Percentiles rank a stretch among this genome's conserved stretches.
These are phyloP conservation scores for Galaxea fascicularis DNA, from an alignment of 92 coral and sea anemone species.

Conservation along the genomic window DNA sequence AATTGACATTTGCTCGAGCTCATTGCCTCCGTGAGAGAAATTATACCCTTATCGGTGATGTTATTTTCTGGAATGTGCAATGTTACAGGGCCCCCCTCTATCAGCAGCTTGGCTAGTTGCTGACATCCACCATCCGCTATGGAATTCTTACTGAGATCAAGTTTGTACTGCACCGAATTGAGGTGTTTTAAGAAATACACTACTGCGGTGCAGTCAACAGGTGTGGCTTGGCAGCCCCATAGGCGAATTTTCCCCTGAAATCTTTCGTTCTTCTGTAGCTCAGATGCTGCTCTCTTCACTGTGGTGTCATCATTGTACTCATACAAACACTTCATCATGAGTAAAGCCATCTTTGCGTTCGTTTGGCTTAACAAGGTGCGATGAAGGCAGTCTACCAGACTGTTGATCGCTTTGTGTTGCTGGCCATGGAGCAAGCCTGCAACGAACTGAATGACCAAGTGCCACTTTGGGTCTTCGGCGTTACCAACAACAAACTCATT, in stretches of 20 bases:
- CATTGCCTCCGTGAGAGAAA: constrained; percentile 1
- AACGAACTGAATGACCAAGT: constrained; percentile 63
- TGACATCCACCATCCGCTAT: constrained; percentile 17
- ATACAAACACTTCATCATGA: constrained; percentile 51
- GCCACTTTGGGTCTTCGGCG: constrained; percentile 45
- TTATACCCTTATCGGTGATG: not conserved
- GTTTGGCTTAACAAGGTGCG: not conserved
- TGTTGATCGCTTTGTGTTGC: not conserved
- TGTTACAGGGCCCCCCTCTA: constrained; percentile 16
- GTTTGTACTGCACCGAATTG: constrained; percentile 10
- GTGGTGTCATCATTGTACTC: constrained; percentile 20
- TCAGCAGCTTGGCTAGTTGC: constrained; percentile 20
- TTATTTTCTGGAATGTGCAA: not conserved
- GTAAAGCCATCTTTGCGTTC: constrained; percentile 6
- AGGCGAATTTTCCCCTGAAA: constrained; percentile 12
- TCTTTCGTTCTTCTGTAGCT: constrained; percentile 16
- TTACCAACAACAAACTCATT: constrained; percentile 5
- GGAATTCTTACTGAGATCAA: not conserved
- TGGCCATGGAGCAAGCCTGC: constrained; percentile 50
- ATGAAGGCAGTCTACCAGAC: not conserved
- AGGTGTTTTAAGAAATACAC: constrained; percentile 33
- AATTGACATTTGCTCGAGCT: constrained; percentile 3
- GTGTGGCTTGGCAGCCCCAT: not conserved
- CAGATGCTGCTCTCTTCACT: constrained; percentile 42
- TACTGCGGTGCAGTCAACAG: constrained; percentile 55